Base-by-base conservation (phyloP, 2,113 vertebrate genomes). In the Lamprologus callipterus region DNA sequence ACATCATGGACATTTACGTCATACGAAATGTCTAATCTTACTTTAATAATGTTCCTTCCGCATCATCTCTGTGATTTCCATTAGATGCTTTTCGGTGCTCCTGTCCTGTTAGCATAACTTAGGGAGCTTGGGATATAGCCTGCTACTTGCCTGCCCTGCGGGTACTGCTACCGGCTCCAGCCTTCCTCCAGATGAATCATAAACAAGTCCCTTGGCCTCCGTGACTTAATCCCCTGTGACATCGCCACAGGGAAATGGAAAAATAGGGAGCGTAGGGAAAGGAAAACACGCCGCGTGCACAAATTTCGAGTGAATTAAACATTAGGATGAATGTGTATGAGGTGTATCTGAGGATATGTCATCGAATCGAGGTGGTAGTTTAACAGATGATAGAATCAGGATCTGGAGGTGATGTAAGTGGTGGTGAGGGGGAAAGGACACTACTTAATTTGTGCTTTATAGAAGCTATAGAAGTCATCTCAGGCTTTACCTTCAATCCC, bases 201-300 rank as follows among this genome's bases (percentile, higher is more conserved):
- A 95, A 94, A 93, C 93, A 93, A 89, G 84, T 90, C 91, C 86
- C 88, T 75, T 11, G 87, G 92, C 90, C 84, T 90, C 70, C 1
- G 37, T 95, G 95, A 94, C 89, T 94, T 95, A 91, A 92, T 95
- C 93, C 94, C 93, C 89, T 88, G 89, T 93, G 94, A 96, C 94
- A 94, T 93, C 80, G 89, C 91, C 92, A 91, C 88, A 9, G 94
- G 93, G 92, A 91, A 81, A 84, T 8, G 65, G 83, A 82, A 90
- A 86, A 91, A 85, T 35, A 84, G 85, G 87, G 84, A 92, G 89
- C 11, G 19, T 40, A 58, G 80, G 70, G 51, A 85, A 88, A 92
- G 63, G 88, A 89, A 94, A 94, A 95, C 92, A 94, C 75, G 88
- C 87, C 84, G 91, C 21, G 81, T 86, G 88, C 87, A 93, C 90